A percentile compares a stretch with the other conserved stretches of the same genome.
Conservation (phyloP, 2,797 vertebrate species). For the Myotis findleyi region DNA sequence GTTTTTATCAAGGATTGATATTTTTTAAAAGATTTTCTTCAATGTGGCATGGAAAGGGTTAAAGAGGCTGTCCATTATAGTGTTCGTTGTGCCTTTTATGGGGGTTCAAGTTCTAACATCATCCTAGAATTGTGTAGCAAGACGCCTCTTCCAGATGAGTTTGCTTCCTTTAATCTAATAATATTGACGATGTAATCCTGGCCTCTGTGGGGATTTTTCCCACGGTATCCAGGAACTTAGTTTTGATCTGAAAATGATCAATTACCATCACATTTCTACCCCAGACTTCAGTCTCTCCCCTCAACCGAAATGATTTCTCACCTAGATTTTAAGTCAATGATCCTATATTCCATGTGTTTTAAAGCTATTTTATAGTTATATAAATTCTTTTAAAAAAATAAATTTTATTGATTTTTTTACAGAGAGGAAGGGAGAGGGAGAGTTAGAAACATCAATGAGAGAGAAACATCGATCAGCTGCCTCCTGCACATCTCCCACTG, state of each 20-base stretch:
- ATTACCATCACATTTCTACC: background rate
- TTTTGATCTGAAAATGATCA: background rate
- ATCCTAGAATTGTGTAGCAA: background rate
- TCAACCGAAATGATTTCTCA: background rate
- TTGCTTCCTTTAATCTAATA: background rate
- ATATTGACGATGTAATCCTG: background rate
- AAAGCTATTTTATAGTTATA: background rate
- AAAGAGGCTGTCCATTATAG: background rate
- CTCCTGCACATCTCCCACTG: too few species aligned
- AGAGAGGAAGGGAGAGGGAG: too few species aligned
- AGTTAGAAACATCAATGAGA: too few species aligned
- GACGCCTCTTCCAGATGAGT: background rate
- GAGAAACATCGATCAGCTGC: too few species aligned
- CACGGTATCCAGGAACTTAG: background rate
- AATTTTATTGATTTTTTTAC: too few species aligned
- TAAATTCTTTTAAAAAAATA: background rate
- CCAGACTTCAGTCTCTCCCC: background rate
- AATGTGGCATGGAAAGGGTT: background rate
- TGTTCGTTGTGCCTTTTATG: background rate
- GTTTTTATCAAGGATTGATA: background rate
- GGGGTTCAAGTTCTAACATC: background rate
- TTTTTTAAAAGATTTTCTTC: background rate
- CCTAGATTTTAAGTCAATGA: background rate
- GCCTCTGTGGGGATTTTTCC: too few species aligned
- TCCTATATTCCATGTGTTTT: background rate